Conservation (phyloP, 1,140 invertebrate genomes). For the Orchesella cincta region DNA sequence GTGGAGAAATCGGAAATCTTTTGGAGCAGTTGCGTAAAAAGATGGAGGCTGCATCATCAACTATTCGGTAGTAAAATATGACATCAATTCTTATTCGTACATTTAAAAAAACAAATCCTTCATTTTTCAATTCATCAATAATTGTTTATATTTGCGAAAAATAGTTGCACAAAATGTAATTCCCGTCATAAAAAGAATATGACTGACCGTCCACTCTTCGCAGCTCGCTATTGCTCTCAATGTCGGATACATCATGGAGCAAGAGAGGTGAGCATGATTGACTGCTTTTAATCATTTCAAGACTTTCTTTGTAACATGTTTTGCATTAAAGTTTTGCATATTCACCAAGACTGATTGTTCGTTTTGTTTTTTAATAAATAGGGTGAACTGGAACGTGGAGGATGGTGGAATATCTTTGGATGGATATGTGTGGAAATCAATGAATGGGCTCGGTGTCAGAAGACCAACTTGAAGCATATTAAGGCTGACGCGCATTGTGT, state of each 20-base stretch:
- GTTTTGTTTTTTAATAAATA: conserved; percentile 59
- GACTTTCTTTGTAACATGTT: too few species aligned
- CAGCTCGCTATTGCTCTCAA: conserved; percentile 81
- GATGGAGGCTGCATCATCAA: conserved; percentile 88
- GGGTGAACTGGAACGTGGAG: conserved; percentile 86
- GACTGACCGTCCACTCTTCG: conserved; percentile 81
- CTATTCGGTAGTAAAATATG: conserved; percentile 64
- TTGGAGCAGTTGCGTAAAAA: conserved; percentile 85
- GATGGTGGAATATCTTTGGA: conserved; percentile 90
- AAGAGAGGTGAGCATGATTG: conserved; percentile 68
- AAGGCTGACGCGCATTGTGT: conserved; percentile 85
- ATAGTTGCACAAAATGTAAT: conserved; percentile 87
- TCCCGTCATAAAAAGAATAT: conserved; percentile 80
- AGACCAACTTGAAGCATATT: conserved; percentile 74
- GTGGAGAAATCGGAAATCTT: conserved; percentile 77
- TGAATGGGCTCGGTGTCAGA: conserved; percentile 92
- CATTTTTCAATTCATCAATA: background rate
- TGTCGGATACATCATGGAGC: conserved; percentile 89
- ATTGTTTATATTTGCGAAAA: too few species aligned
- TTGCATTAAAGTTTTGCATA: too few species aligned
- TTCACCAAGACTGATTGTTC: too few species aligned
- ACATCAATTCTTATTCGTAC: background rate
- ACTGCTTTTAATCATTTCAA: background rate
- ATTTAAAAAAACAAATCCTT: background rate
- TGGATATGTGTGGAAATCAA: conserved; percentile 97